Evolutionary conservation across 1,140 invertebrate genomes (phyloP), one percentile per base, ranked within the genome.

Genomic region (Pteromalus puparum): DNA sequence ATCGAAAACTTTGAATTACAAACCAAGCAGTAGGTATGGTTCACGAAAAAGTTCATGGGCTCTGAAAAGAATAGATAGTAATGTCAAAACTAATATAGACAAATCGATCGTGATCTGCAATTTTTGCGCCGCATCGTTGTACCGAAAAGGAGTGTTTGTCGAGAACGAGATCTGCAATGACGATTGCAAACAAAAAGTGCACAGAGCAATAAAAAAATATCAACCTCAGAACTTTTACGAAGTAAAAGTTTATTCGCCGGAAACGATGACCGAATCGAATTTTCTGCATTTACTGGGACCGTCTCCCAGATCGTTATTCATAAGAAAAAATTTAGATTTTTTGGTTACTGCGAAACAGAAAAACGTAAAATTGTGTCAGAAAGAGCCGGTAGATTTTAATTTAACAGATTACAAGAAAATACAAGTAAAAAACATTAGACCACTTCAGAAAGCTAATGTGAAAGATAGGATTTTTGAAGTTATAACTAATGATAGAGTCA

Each of bases 21-120:
- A 86, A 76, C 90, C 90, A 15, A 89, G 87, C 70, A 90, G 89
- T 82, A 92, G 90, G 90, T 92, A 91, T 13, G 75, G 12, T 13
- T 12, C 26, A 1, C 5, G 21, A 13, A 83, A 81, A 48, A 70
- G 12, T 72, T n/a, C 46, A 21, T 79, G 30, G 13, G 21, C 53
- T 70, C 77, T 48, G 67, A 73, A 78, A 34, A 13, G 28, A 80
- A 48, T 26, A n/a, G 34, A 85, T 81, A 68, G 38, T 79, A 68
- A 46, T 53, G 10, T 15, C 48, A 0, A 28, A 48, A 70, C 81
- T 68, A 79, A 18, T 79, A 15, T 13, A 80, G 18, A 80, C 3
- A 70, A 81, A 1, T 21, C 38, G 13, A 24, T 73, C 15, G 9
- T 72, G 18, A 48, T 81, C 1, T 73, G 80, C 30, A 73, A 81